Evolutionary conservation across 2,888 invertebrate species (phyloP).

Genomic region (Philhelius pedissequus): DNA sequence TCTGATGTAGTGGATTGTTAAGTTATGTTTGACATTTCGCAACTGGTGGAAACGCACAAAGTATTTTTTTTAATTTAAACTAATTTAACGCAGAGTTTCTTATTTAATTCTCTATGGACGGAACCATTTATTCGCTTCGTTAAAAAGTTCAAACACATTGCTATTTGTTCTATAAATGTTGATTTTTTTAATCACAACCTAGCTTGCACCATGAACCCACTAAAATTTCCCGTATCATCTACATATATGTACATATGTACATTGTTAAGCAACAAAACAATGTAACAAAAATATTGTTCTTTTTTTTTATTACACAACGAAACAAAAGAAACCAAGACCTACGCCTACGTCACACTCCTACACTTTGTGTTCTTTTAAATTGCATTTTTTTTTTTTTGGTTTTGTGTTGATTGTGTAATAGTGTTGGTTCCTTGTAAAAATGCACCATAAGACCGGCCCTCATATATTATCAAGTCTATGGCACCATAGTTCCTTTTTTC

Average conservation of each 20-base stretch:
- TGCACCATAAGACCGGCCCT: not conserved
- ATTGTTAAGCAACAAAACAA: not conserved
- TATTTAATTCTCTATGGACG: too few species aligned
- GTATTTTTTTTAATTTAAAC: too few species aligned
- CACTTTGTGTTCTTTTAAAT: not conserved
- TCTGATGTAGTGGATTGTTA: too few species aligned
- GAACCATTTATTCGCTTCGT: too few species aligned
- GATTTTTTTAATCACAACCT: not conserved
- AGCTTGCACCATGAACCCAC: not conserved
- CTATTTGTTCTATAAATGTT: too few species aligned
- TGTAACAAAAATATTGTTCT: not conserved
- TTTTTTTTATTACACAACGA: not conserved
- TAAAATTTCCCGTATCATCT: not conserved
- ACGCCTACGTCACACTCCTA: not conserved
- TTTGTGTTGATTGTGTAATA: not conserved
- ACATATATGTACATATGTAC: too few species aligned
- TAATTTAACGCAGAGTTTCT: too few species aligned
- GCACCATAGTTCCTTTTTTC: constrained; percentile 15
- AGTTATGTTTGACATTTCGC: too few species aligned
- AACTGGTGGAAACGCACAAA: too few species aligned
- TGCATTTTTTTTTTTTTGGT: not conserved
- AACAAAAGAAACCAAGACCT: not conserved
- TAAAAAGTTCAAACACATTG: too few species aligned
- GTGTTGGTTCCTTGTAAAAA: not conserved
- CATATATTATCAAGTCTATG: not conserved